Evolutionary conservation across 2,888 invertebrate genomes (phyloP), one percentile per base, ranked within the genome.

Genomic region (Ceratothoa steindachneri): DNA sequence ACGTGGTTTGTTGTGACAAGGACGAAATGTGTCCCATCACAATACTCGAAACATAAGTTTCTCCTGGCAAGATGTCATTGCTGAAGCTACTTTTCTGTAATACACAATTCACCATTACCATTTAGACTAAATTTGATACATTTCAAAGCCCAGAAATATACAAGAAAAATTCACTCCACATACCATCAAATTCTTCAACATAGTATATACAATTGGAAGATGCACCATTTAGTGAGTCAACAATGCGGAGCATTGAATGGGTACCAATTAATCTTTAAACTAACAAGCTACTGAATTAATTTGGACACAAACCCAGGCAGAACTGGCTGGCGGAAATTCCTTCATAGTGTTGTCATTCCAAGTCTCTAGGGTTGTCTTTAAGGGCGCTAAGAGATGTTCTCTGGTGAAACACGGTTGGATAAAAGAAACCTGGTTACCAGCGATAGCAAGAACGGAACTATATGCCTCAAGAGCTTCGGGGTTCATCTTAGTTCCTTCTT

Each of bases 41-140:
- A 3, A 93, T 89, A 71, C 89, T 89, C n/a, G 92, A 86, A 1
- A 93, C 89, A 80, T 91, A 93, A 81, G 90, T 92, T 83, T 94
- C 93, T 0, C 91, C 90, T 15, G 93, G 93, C 80, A 93, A 90
- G 51, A 92, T 89, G 83, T 93, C 92, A 78, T 89, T 89, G 51
- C 89, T 87, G 84, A 89, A 91, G 24, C 89, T 89, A 81, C 83
- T 84, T 31, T 88, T 88, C 91, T 91, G 85, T 52, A 83, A 83
- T 71, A 80, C 74, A 71, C n/a, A n/a, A n/a, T n/a, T n/a, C n/a
- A n/a, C n/a, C n/a, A n/a, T n/a, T n/a, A n/a, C n/a, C n/a, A n/a
- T n/a, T n/a, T n/a, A n/a, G n/a, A n/a, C n/a, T n/a, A n/a, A n/a
- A n/a, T n/a, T n/a, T n/a, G n/a, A n/a, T n/a, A n/a, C n/a, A n/a